Base-by-base conservation (phyloP, 2,888 invertebrate species). In the Strigamia maritima region DNA sequence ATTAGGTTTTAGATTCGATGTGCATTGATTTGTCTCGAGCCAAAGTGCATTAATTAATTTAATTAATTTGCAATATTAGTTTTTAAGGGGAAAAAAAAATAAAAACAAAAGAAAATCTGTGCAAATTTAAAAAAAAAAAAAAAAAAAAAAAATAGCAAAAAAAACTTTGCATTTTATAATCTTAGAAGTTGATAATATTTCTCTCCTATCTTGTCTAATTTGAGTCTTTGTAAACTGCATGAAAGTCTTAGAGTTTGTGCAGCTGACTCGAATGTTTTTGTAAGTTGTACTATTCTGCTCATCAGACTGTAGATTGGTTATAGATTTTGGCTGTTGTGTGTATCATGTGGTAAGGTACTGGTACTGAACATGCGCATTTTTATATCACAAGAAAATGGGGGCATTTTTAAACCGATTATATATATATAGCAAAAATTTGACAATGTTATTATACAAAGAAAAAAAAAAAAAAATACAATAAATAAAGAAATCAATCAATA, bases 291-390 rank as follows among this genome's bases (percentile, higher is more conserved):
- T 24, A 60, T 60, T 60, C 60, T 60, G 60, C 60, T 60, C 60
- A 60, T 60, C 60, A 60, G 60, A 60, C 60, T 24, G 60, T 60
- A 60, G 60, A 60, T 60, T 60, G 60, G 60, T 60, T 60, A 8
- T 60, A 60, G 60, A 24, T 24, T 60, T 60, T 60, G 60, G 60
- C 60, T 60, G 60, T 60, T 60, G 60, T 60, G 60, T 60, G 60
- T 60, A 60, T 60, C 60, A 60, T 60, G 60, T 60, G 60, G 60
- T 60, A 60, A 60, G 60, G 60, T 60, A 40, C 40, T 40, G 40
- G 40, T 40, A 60, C 22, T 60, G 60, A 60, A 60, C 24, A 24
- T 19, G 60, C 60, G 44, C 60, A 60, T 60, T 60, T 60, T 60
- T 60, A 60, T 60, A 44, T 44, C 44, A 44, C 44, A 2, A 16